Percentiles rank a stretch among this genome's conserved stretches.
Conservation (phyloP, 1,140 invertebrate species). For the Heliothis virescens region DNA sequence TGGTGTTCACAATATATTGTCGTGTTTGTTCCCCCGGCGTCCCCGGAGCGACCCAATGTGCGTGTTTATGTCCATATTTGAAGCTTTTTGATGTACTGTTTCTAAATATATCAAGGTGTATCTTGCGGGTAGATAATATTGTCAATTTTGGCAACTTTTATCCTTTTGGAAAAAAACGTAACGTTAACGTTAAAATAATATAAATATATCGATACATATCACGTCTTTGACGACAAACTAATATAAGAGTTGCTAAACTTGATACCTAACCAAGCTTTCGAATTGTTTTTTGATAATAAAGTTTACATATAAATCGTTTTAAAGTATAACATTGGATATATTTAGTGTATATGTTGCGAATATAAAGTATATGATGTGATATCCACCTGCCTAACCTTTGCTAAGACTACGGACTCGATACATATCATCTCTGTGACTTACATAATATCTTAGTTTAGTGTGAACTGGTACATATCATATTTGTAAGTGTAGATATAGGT, state of each 20-base stretch:
- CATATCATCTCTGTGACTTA: conserved; percentile 62
- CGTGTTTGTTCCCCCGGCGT: conserved; percentile 6
- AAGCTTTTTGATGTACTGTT: conserved; percentile 52
- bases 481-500: conserved; percentile 77
- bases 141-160: conserved; percentile 39
- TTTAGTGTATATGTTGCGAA: conserved; percentile 49
- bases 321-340: conserved; percentile 5
- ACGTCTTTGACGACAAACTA: background rate
- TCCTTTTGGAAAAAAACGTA: conserved; percentile 9
- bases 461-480: conserved; percentile 71
- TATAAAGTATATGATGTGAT: conserved; percentile 45
- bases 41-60: background rate
- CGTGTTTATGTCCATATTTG: conserved; percentile 41
- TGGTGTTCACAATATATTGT: conserved; percentile 27
- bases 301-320: conserved; percentile 28
- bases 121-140: conserved; percentile 29
- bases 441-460: conserved; percentile 58
- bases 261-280: conserved; percentile 47
- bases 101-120: conserved; percentile 45
- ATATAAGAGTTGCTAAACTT: conserved; percentile 30
- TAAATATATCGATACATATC: background rate
- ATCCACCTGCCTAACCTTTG: conserved; percentile 46
- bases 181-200: background rate
- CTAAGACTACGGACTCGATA: conserved; percentile 59
- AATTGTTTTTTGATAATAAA: conserved; percentile 53